Conservation (phyloP, 1,140 invertebrate species). For the Drosophila ambigua region DNA sequence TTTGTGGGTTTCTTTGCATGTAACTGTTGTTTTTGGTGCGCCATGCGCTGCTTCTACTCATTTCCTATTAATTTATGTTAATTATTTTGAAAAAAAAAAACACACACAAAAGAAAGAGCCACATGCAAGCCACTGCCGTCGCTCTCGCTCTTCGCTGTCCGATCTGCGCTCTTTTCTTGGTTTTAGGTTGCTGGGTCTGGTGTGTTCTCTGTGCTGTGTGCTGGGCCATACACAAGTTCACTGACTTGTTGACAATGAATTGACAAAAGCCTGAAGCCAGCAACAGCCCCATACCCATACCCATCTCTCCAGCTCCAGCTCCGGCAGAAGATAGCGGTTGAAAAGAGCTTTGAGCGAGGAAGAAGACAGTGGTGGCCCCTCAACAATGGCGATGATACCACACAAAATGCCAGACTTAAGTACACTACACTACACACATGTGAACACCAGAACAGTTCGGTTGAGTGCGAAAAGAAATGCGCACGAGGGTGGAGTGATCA, state of each 20-base stretch:
- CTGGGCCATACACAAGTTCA: constrained; percentile 66
- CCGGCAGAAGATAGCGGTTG: constrained; percentile 32
- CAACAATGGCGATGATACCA: constrained; percentile 69
- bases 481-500: constrained; percentile 1
- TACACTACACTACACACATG: constrained; percentile 52
- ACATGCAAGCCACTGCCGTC: constrained; percentile 45
- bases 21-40: constrained; percentile 55
- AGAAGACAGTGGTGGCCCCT: constrained; percentile 20
- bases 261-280: constrained; percentile 65
- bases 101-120: constrained; percentile 75
- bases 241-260: constrained; percentile 80
- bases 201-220: constrained; percentile 21
- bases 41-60: constrained; percentile 61
- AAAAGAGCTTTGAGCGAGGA: constrained; percentile 4
- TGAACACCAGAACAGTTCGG: constrained; percentile 13
- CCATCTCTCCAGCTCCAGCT: constrained; percentile 11
- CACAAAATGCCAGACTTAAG: constrained; percentile 48
- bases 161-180: constrained; percentile 5
- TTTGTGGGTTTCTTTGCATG: constrained; percentile 4
- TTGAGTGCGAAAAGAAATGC: constrained; percentile 22
- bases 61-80: constrained; percentile 82
- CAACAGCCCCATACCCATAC: constrained; percentile 3
- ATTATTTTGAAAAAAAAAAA: constrained; percentile 71
- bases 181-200: constrained; percentile 42
- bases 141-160: background rate